These are phyloP conservation scores for Tyto alba DNA, from an alignment of 2,113 vertebrate genomes.

Conservation along the genomic window DNA sequence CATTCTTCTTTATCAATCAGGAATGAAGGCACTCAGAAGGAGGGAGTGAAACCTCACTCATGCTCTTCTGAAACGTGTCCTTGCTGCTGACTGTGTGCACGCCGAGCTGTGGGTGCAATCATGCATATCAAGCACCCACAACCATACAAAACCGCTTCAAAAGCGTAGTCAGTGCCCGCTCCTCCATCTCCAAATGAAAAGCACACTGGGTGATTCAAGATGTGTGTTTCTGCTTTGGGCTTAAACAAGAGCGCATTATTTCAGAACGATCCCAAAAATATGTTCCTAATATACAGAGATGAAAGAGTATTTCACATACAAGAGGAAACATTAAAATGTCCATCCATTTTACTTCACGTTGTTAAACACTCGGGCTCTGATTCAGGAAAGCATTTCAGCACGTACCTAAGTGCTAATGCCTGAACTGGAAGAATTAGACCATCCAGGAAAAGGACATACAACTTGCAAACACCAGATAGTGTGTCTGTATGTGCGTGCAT, in stretches of 20 bases:
- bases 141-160: constrained; percentile 37
- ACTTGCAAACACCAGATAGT: background rate
- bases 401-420: background rate
- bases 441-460: background rate
- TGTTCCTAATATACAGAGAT: constrained; percentile 65
- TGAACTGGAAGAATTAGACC: background rate
- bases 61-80: background rate
- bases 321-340: constrained; percentile 47
- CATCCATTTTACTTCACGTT: constrained; percentile 2
- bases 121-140: background rate
- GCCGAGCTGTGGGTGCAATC: background rate
- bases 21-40: background rate
- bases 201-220: constrained; percentile 62
- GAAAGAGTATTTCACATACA: constrained; percentile 44
- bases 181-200: constrained; percentile 51
- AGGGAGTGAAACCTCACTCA: background rate
- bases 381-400: constrained; percentile 10
- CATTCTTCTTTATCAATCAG: constrained; percentile 27
- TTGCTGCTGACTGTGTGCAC: background rate
- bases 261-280: constrained; percentile 63
- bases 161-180: background rate
- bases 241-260: constrained; percentile 66
- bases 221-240: constrained; percentile 57
- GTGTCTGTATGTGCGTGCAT: rapidly evolving
- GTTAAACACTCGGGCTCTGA: background rate